These are phyloP conservation scores for Aphis gossypii DNA, from an alignment of 1,140 invertebrate species.

Conservation along the genomic window DNA sequence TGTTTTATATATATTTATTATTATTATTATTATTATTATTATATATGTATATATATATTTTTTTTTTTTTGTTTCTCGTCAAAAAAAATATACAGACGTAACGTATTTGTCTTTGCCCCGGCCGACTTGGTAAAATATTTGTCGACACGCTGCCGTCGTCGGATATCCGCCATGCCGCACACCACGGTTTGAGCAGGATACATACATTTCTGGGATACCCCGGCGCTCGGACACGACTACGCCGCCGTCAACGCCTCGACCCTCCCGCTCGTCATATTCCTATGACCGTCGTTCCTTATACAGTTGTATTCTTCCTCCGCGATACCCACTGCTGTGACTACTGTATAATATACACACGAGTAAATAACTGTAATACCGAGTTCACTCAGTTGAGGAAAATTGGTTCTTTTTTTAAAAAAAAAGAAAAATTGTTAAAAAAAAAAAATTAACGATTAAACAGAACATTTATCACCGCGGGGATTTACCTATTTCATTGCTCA, in stretches of 20 bases:
- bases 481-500: too few species aligned
- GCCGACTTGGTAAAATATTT: conserved; percentile 54
- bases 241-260: neutral
- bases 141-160: conserved; percentile 34
- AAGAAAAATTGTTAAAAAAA: too few species aligned
- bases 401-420: too few species aligned
- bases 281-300: neutral
- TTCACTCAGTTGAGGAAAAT: too few species aligned
- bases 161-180: conserved; percentile 37
- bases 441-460: too few species aligned
- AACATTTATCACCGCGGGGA: too few species aligned
- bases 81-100: conserved; percentile 22
- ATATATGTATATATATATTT: too few species aligned
- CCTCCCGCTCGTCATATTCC: too few species aligned
- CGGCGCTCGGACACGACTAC: conserved; percentile 4
- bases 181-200: conserved; percentile 54
- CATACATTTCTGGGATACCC: conserved; percentile 11
- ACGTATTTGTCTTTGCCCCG: conserved; percentile 48
- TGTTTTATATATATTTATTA: conserved; percentile 42
- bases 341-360: too few species aligned
- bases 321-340: neutral
- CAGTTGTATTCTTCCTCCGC: neutral
- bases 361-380: too few species aligned
- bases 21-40: neutral
- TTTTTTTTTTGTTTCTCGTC: conserved; percentile 49